Base-by-base conservation (phyloP, 1,140 invertebrate species). In the Anastatus disparis region DNA sequence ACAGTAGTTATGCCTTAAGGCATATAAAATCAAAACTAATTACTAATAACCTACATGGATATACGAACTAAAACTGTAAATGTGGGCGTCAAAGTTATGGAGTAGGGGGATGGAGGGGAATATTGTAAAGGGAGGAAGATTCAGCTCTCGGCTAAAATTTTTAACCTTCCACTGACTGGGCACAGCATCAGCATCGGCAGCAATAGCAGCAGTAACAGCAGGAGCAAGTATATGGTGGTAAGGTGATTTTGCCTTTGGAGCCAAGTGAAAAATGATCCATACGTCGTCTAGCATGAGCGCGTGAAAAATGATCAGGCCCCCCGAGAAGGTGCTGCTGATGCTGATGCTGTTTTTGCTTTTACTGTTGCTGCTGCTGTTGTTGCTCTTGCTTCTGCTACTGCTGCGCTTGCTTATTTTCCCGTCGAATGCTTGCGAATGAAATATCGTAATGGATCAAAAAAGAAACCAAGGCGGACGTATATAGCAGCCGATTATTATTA, bases 371-470 rank as follows among this genome's bases (percentile, higher is more conserved):
- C 59, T 42, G 38, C 71, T 70, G 69, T 68, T 70, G 70, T 62
- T 73, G 13, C 29, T 29, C 12, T 1, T 26, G 17, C 1, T 22
- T 10, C n/a, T n/a, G 22, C 3, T 15, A 17, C 42, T n/a, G n/a
- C 1, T 2, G 40, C 26, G 20, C 22, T n/a, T 52, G 72, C 59
- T 74, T 76, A 75, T 77, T 77, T 78, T 76, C 74, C 71, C 71
- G 71, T 70, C 73, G 66, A 75, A 74, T 68, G 72, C 59, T 74
- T 73, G 70, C 71, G 75, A 72, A 76, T 75, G 73, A 76, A 75
- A 76, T 59, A 62, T 72, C 69, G 64, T 76, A 70, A 74, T 75
- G 74, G 72, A 76, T 73, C 70, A 68, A 74, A 70, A 8, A 2
- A 56, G 2, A 38, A 58, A 20, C 24, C 27, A 9, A 9, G 6